Base-by-base conservation (phyloP, 2,797 vertebrate species). In the Calcarius lapponicus region DNA sequence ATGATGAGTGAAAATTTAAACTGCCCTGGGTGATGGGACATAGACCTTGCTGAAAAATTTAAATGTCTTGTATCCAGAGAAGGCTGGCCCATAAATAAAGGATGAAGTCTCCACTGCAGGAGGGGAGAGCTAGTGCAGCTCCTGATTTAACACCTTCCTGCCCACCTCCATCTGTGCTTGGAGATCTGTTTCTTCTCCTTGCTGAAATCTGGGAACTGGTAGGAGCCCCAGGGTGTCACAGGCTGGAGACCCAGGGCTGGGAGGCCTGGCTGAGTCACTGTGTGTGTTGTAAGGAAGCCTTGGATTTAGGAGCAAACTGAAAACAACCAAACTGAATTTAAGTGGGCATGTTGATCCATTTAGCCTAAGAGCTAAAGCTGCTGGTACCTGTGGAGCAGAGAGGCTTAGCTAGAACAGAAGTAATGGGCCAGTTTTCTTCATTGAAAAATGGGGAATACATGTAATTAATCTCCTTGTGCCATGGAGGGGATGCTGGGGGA, bases 41-140 rank as follows among this genome's bases (percentile, higher is more conserved):
- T 58, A 69, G 96, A 86, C 94, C 95, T 95, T 91, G 48, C 81
- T 97, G 91, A 96, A 97, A 97, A 96, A 96, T 97, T 96, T 86
- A 97, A 54, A 86, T 36, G 71, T 86, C 95, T 95, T 69, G 75
- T 90, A 88, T 91, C 50, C 53, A 85, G 90, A 95, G 76, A 61
- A 93, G 81, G 83, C 88, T 88, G 92, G 66, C 17, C 79, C 86
- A 96, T 97, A 93, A 97, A 97, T 97, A 96, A 97, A 92, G 93
- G 61, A 97, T 97, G 94, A 97, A 95, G 78, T 51, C 65, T 85
- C 45, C 61, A 38, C 76, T 47, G 88, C 76, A 86, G 82, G 43
- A 92, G 56, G 36, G 48, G 57, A 84, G 76, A 92, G 53, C 34
- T 75, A 45, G 40, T 20, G 28, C 58, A 69, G 81, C 57, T 86